These are phyloP conservation scores for Enteromius anoplus DNA, from an alignment of 2,797 vertebrate genomes.

Conservation along the genomic window DNA sequence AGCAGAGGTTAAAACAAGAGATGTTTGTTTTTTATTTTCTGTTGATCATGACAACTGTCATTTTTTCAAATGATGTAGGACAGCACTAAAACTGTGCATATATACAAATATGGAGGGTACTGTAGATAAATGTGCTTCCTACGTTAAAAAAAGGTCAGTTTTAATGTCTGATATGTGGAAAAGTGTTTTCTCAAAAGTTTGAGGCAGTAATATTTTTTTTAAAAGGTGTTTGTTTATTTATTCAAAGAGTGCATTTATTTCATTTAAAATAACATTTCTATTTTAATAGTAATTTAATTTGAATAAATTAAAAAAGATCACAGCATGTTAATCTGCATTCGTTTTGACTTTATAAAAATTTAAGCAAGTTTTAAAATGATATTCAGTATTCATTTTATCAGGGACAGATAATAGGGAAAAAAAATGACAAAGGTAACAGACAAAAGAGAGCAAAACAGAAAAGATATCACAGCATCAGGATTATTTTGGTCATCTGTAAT, in stretches of 20 bases:
- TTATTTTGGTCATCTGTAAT: conserved; percentile 20
- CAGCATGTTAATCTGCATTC: not conserved
- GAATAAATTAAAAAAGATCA: not conserved
- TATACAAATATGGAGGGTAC: not conserved
- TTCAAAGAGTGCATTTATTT: not conserved
- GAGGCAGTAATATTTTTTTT: not conserved
- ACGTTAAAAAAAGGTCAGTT: not conserved
- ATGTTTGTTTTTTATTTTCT: not conserved
- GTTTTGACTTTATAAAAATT: not conserved
- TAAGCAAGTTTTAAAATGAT: not conserved
- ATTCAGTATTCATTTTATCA: not conserved
- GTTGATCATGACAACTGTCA: not conserved
- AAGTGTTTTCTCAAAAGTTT: not conserved
- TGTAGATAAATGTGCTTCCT: not conserved
- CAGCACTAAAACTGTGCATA: not conserved
- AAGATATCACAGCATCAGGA: not conserved
- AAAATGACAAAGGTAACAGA: not conserved
- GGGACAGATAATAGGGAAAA: not conserved
- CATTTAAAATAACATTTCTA: not conserved
- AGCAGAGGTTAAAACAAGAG: not conserved
- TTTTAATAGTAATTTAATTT: not conserved
- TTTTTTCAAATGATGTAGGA: not conserved
- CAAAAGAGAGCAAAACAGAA: not conserved
- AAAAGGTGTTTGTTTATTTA: not conserved
- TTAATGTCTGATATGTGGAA: not conserved